These are phyloP conservation scores for Erpornis zantholeuca DNA, from an alignment of 2,113 vertebrate genomes.

Conservation along the genomic window DNA sequence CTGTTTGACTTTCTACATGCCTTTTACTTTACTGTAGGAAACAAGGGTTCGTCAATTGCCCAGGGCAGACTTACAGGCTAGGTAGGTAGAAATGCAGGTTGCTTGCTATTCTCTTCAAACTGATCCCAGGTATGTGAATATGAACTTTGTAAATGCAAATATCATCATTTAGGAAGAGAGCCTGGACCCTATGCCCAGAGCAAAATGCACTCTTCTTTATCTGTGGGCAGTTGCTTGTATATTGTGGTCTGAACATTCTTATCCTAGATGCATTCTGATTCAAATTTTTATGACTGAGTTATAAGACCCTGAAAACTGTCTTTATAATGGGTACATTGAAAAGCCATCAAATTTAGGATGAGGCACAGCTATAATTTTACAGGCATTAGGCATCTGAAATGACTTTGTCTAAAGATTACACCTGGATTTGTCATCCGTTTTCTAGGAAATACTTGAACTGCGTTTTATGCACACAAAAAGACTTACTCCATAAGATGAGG, in stretches of 20 bases:
- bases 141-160: neutral
- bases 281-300: constrained; percentile 47
- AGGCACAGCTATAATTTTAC: constrained; percentile 66
- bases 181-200: neutral
- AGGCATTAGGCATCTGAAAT: constrained; percentile 72
- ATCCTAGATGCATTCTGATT: constrained; percentile 37
- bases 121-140: fast-evolving
- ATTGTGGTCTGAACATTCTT: constrained; percentile 14
- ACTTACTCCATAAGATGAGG: constrained; percentile 65
- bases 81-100: neutral
- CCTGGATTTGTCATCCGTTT: constrained; percentile 70
- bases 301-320: constrained; percentile 60
- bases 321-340: constrained; percentile 59
- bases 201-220: neutral
- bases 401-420: constrained; percentile 70
- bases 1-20: neutral
- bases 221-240: neutral
- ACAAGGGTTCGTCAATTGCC: neutral
- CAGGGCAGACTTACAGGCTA: no score
- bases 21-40: neutral
- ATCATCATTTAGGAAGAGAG: neutral
- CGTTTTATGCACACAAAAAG: constrained; percentile 70
- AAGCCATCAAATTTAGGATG: constrained; percentile 66
- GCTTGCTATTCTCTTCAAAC: neutral
- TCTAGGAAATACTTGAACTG: constrained; percentile 70